Evolutionary conservation across 2,113 vertebrate species (phyloP).

Genomic region (Hemiprocne comata): DNA sequence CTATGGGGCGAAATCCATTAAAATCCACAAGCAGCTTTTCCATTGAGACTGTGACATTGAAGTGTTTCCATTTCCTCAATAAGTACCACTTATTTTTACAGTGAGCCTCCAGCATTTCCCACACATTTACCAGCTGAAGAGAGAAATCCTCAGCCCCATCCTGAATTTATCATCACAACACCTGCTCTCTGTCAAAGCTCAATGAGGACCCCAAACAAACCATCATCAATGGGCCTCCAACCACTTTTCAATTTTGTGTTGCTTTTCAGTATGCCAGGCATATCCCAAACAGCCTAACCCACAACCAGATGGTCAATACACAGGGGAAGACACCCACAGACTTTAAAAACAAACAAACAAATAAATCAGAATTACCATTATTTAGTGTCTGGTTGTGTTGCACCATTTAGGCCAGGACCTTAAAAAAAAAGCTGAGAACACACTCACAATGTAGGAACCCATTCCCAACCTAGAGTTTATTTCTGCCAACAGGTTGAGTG

Average conservation of each 20-base stretch:
- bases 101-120: constrained; percentile 28
- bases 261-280: constrained; percentile 32
- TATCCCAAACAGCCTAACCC: constrained; percentile 22
- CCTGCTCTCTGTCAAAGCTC: constrained; percentile 58
- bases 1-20: neutral
- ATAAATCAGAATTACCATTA: constrained; percentile 12
- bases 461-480: neutral
- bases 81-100: constrained; percentile 24
- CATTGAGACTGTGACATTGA: neutral
- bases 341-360: constrained; percentile 43
- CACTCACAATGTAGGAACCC: neutral
- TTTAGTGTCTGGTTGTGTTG: neutral
- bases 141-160: constrained; percentile 35
- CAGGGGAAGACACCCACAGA: constrained; percentile 39
- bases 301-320: constrained; percentile 53
- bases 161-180: constrained; percentile 46
- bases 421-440: neutral
- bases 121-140: constrained; percentile 35
- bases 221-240: constrained; percentile 6
- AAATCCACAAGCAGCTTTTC: constrained; percentile 6
- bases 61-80: constrained; percentile 18
- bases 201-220: constrained; percentile 41
- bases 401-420: neutral
- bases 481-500: constrained; percentile 51
- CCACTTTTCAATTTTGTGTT: neutral